phyloP scores from a whole-genome alignment of 2,888 invertebrate species.

The Leucophenga montana region DNA sequence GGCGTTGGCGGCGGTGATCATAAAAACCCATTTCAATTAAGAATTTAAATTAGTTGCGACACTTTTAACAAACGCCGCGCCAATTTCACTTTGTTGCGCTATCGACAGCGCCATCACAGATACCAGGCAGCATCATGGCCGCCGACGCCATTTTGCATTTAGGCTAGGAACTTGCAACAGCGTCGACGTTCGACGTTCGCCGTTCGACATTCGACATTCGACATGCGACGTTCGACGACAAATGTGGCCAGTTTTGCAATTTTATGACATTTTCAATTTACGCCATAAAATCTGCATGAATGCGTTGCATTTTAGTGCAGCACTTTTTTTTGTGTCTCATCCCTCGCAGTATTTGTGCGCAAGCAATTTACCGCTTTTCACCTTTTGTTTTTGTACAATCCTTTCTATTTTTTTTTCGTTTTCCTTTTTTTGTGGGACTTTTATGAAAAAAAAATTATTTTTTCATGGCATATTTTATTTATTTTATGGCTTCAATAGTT shows the following conservation, averaged over 20 bases:
- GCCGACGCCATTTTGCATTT: neutral
- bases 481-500: conserved; percentile 6
- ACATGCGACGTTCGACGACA: neutral
- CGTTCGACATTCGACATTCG: neutral
- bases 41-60: conserved; percentile 69
- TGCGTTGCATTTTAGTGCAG: conserved; percentile 43
- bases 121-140: conserved; percentile 5
- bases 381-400: conserved; percentile 10
- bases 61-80: conserved; percentile 46
- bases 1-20: conserved; percentile 33
- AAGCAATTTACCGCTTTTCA: conserved; percentile 1
- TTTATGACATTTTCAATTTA: conserved; percentile 68
- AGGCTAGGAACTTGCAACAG: neutral
- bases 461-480: conserved; percentile 5
- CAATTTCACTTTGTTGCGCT: conserved; percentile 28
- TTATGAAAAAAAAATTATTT: neutral
- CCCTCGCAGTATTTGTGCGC: no score
- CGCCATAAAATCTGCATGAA: conserved; percentile 66
- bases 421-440: neutral
- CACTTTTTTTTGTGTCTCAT: no score
- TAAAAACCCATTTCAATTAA: conserved; percentile 69
- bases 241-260: conserved; percentile 53
- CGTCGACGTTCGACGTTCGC: neutral
- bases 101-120: conserved; percentile 2
- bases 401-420: conserved; percentile 31